phyloP scores from a whole-genome alignment of 2,888 invertebrate genomes.

The Folsomia candida region DNA sequence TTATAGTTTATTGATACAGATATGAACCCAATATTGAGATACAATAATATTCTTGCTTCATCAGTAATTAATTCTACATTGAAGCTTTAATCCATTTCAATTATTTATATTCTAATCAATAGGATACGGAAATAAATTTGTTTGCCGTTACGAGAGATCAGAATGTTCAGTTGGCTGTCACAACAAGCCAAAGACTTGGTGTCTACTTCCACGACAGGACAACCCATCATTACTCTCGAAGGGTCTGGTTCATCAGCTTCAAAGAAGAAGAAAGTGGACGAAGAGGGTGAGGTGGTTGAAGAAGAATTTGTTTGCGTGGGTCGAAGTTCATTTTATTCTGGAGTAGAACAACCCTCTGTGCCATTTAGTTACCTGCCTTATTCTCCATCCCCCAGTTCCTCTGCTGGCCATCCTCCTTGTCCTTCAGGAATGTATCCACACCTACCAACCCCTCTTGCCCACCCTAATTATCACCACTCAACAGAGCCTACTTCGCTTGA shows the following conservation, averaged over 20 bases:
- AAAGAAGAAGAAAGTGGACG: constrained; percentile 24
- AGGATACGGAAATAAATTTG: no score
- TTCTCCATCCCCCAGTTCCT: constrained; percentile 1
- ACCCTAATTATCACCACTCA: neutral
- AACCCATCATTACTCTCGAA: constrained; percentile 19
- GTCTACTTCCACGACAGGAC: constrained; percentile 31
- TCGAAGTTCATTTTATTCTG: constrained; percentile 39
- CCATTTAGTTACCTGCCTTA: constrained; percentile 13
- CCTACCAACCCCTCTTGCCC: constrained; percentile 7
- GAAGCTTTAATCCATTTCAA: no score
- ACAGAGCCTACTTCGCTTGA: neutral
- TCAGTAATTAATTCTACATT: no score
- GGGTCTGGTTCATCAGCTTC: constrained; percentile 1
- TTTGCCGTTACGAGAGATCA: no score
- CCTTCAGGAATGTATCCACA: constrained; percentile 25
- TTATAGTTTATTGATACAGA: no score
- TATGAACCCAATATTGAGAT: no score
- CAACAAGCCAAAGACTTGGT: constrained; percentile 37
- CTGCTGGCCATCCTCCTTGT: neutral
- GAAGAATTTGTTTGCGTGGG: constrained; percentile 46
- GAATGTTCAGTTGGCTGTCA: constrained; percentile 28
- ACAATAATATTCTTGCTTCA: no score
- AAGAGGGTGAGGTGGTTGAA: constrained; percentile 38
- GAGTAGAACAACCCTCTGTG: constrained; percentile 24
- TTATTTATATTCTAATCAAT: no score